phyloP scores from a whole-genome alignment of 2,113 vertebrate genomes.

The Poeciliopsis retropinna region DNA sequence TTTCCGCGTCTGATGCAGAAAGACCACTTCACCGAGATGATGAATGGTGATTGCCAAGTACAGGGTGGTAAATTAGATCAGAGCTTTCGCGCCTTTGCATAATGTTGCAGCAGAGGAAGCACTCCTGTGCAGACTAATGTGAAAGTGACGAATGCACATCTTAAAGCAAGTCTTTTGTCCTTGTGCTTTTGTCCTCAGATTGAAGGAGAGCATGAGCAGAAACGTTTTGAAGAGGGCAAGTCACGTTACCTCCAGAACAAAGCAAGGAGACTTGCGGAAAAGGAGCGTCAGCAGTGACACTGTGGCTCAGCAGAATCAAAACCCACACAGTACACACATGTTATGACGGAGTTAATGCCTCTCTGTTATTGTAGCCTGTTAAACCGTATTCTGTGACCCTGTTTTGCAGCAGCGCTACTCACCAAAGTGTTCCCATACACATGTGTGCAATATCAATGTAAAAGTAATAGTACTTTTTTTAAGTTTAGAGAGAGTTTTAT shows the following conservation, averaged over 20 bases:
- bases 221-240: constrained; percentile 90
- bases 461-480: constrained; percentile 46
- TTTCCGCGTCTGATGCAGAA: neutral
- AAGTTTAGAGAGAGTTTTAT: neutral
- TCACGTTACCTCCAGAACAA: constrained; percentile 92
- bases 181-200: constrained; percentile 72
- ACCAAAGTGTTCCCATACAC: constrained; percentile 62
- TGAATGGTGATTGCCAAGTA: constrained; percentile 18
- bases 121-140: constrained; percentile 8
- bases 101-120: constrained; percentile 17
- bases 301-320: constrained; percentile 3
- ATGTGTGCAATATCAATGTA: constrained; percentile 50
- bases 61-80: constrained; percentile 33
- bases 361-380: constrained; percentile 43
- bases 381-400: constrained; percentile 26
- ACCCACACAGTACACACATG: constrained; percentile 15
- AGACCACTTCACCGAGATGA: constrained; percentile 20
- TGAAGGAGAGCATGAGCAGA: constrained; percentile 89
- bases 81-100: constrained; percentile 18
- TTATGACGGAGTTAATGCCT: constrained; percentile 31
- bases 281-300: constrained; percentile 72
- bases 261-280: constrained; percentile 85
- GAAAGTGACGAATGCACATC: constrained; percentile 17
- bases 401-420: constrained; percentile 36
- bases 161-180: constrained; percentile 29